Percentiles rank a stretch among this genome's conserved stretches.
These are phyloP conservation scores for Spinibarbus caldwelli DNA, from an alignment of 2,797 vertebrate species.

Conservation along the genomic window DNA sequence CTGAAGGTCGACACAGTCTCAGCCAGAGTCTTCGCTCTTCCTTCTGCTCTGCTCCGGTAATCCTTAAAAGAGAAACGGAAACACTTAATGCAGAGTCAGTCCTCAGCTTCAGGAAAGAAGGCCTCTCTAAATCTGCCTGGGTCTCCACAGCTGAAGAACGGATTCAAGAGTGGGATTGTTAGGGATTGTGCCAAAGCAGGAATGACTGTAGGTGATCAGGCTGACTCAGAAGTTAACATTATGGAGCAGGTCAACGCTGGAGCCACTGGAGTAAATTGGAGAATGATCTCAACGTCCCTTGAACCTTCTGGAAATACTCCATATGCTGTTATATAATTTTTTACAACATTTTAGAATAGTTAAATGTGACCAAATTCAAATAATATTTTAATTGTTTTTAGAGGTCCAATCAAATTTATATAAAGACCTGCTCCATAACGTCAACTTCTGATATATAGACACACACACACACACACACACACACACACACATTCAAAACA, in stretches of 20 bases:
- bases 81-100: conserved; percentile 60
- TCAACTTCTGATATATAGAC: too few species aligned
- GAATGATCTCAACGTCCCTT: conserved; percentile 48
- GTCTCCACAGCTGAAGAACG: conserved; percentile 32
- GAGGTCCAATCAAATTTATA: not conserved
- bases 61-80: conserved; percentile 62
- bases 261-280: conserved; percentile 20
- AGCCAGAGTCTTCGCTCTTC: conserved; percentile 37
- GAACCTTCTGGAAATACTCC: conserved; percentile 28
- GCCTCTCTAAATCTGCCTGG: conserved; percentile 52
- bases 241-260: conserved; percentile 47
- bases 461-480: too few species aligned
- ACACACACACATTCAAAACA: too few species aligned
- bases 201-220: conserved; percentile 56
- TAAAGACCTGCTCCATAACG: too few species aligned
- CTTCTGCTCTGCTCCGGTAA: conserved; percentile 52
- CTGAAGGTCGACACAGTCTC: conserved; percentile 34
- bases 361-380: conserved; percentile 24
- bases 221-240: conserved; percentile 47
- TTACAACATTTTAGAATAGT: conserved; percentile 39
- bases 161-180: conserved; percentile 45
- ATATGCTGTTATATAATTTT: conserved; percentile 26
- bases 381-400: not conserved
- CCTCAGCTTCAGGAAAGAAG: conserved; percentile 53
- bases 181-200: conserved; percentile 50